Evolutionary conservation across 2,797 vertebrate genomes (phyloP), one percentile per base, ranked within the genome.

Genomic region (Capromys pilorides): DNA sequence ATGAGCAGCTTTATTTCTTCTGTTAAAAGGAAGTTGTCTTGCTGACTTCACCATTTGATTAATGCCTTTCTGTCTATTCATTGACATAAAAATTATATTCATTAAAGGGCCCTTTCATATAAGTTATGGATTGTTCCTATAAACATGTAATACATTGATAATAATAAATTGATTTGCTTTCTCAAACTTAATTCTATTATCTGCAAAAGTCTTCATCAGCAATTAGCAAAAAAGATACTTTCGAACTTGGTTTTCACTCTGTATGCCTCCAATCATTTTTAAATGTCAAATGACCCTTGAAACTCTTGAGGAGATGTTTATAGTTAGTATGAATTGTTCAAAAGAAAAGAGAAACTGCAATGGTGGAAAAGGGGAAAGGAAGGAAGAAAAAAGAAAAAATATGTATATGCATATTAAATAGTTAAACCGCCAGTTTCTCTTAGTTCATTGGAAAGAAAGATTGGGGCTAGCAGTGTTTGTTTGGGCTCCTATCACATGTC

Each of bases 101-200:
- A 92, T 92, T 93, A 93, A 93, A 22, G 51, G 11, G 41, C 36
- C 13, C 24, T 26, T 84, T 89, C 31, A 49, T 69, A 19, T 59
- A 83, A 82, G 86, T 94, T 78, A 92, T 92, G 88, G 90, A 94
- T 88, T 94, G 79, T 51, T 69, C 39, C 12, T 94, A 45, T 94
- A 91, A 87, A 78, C n/a, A 61, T 16, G 62, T 81, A 85, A 84
- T 62, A 16, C 41, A 61, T 64, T 90, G 73, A 95, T 51, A 91
- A 67, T 31, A 59, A 36, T 90, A 88, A 83, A 81, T 57, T 88
- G 18, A 93, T 79, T 94, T 95, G 7, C 21, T 73, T 86, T 89
- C 24, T 77, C n/a, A 26, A 21, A 86, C n/a, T 77, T 51, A 86
- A 80, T 91, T 10, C 57, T 95, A 21, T 75, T 33, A 79, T 51